phyloP scores from a whole-genome alignment of 2,888 invertebrate species.

The Agonopterix alstromeriana region DNA sequence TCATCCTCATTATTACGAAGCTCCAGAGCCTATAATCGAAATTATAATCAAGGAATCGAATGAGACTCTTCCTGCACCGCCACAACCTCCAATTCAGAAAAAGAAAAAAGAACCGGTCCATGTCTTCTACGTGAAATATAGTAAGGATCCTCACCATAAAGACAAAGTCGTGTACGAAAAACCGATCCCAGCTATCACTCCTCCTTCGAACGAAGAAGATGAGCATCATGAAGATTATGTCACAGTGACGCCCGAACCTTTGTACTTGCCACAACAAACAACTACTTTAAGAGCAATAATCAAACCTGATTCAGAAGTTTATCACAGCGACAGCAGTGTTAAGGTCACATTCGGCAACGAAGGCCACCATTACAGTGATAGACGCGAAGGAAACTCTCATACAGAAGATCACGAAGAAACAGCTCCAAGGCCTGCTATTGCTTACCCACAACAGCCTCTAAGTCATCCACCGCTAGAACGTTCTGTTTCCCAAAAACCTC shows the following conservation, averaged over 20 bases:
- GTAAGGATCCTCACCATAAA: conserved; percentile 86
- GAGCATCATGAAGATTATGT: conserved; percentile 77
- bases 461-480: conserved; percentile 23
- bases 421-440: conserved; percentile 79
- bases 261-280: conserved; percentile 77
- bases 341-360: conserved; percentile 89
- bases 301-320: conserved; percentile 90
- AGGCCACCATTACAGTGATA: conserved; percentile 60
- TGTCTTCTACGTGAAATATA: conserved; percentile 94
- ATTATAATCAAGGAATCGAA: conserved; percentile 95
- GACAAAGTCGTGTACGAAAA: conserved; percentile 87
- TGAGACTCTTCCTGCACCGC: conserved; percentile 83
- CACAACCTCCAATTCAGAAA: conserved; percentile 67
- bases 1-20: conserved; percentile 78
- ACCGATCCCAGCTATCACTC: conserved; percentile 87
- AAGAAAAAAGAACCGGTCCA: conserved; percentile 89
- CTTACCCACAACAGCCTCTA: conserved; percentile 58
- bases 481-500: neutral
- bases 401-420: conserved; percentile 77
- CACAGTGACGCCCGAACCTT: conserved; percentile 71
- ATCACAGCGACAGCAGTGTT: conserved; percentile 87
- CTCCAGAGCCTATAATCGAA: conserved; percentile 93
- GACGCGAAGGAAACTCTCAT: conserved; percentile 43
- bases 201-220: conserved; percentile 80
- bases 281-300: conserved; percentile 91